phyloP scores from a whole-genome alignment of 2,113 vertebrate genomes.

The Rattus rattus region DNA sequence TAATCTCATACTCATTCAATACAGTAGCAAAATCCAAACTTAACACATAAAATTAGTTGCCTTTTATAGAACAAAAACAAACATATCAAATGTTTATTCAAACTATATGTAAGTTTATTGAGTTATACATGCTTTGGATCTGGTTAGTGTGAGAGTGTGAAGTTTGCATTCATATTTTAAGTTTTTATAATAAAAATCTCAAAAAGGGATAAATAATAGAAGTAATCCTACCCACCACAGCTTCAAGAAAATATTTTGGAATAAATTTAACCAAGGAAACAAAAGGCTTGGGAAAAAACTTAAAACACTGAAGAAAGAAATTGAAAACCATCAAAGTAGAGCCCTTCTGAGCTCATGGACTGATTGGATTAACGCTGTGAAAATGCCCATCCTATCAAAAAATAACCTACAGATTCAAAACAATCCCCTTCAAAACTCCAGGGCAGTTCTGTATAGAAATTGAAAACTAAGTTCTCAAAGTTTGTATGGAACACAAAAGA shows the following conservation, averaged over 20 bases:
- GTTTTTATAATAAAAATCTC: background rate
- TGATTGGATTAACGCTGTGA: background rate
- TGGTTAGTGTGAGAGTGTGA: background rate
- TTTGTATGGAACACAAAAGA: background rate
- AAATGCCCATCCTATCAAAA: background rate
- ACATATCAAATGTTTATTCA: background rate
- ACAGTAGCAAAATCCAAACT: background rate
- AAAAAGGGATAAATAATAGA: background rate
- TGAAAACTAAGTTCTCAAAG: background rate
- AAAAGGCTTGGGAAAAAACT: background rate
- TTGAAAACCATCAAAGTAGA: background rate
- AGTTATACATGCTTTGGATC: background rate
- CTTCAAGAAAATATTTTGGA: background rate
- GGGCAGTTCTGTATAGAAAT: background rate
- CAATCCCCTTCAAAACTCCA: background rate
- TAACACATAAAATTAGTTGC: background rate
- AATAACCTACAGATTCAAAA: background rate
- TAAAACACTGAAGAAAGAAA: background rate
- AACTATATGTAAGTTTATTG: background rate
- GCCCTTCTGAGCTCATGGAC: background rate
- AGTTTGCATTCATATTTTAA: background rate
- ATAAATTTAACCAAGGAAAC: background rate
- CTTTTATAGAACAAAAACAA: background rate
- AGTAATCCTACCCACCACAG: background rate
- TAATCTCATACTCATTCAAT: background rate